Evolutionary conservation across 2,797 vertebrate genomes (phyloP).

Genomic region (Neosilurus mollespiculum): DNA sequence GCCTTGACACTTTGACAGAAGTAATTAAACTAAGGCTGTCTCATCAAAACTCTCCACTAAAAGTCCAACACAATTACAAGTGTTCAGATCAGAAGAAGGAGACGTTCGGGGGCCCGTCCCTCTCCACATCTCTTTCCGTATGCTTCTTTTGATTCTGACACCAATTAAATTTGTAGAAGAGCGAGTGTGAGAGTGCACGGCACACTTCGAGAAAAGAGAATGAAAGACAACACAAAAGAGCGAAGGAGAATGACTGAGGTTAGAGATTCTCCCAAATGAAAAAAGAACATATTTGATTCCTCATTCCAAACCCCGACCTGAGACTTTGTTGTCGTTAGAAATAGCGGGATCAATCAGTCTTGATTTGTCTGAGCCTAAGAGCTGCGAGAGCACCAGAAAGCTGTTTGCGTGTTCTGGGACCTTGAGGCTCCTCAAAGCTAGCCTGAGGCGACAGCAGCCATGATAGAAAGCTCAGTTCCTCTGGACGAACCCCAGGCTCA

Average conservation of each 20-base stretch:
- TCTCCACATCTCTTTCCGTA: constrained; percentile 39
- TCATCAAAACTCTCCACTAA: constrained; percentile 58
- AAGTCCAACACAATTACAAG: constrained; percentile 66
- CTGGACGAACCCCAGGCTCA: constrained; percentile 26
- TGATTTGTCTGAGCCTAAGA: constrained; percentile 41
- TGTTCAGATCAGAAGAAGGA: constrained; percentile 58
- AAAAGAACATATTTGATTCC: constrained; percentile 11
- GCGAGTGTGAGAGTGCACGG: constrained; percentile 41
- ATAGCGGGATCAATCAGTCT: constrained; percentile 37
- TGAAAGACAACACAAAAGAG: constrained; percentile 18
- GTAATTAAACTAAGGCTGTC: constrained; percentile 55
- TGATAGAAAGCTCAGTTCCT: constrained; percentile 23
- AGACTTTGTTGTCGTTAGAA: constrained; percentile 31
- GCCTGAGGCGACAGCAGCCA: constrained; percentile 37
- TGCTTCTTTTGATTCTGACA: constrained; percentile 62
- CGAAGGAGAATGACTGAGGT: constrained; percentile 19
- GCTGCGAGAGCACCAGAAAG: constrained; percentile 19
- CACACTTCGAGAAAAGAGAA: constrained; percentile 27
- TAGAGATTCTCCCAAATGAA: constrained; percentile 44
- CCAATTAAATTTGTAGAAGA: constrained; percentile 65
- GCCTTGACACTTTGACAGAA: constrained; percentile 59
- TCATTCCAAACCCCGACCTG: not conserved
- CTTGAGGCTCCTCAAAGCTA: constrained; percentile 36
- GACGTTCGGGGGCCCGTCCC: constrained; percentile 37
- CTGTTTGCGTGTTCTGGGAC: constrained; percentile 37